A percentile compares a stretch with the other conserved stretches of the same genome.
phyloP scores from a whole-genome alignment of 2,113 vertebrate genomes.

The Pelobates fuscus region DNA sequence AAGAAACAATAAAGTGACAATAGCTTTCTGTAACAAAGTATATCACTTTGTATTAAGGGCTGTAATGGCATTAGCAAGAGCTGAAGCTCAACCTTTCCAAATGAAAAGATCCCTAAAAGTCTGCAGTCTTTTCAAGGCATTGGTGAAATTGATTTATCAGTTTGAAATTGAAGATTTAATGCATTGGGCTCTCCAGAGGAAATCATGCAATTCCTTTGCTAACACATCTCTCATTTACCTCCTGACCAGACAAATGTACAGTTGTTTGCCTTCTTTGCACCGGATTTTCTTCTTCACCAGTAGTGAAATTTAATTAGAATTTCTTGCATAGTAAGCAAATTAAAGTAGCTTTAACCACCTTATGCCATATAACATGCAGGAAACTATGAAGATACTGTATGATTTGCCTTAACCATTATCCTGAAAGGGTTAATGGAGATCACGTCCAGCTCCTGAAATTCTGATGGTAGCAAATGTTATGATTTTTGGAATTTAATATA shows the following conservation, averaged over 20 bases:
- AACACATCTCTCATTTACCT: constrained; percentile 55
- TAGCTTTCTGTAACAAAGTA: constrained; percentile 48
- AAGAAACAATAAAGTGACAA: constrained; percentile 40
- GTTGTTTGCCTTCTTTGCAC: constrained; percentile 53
- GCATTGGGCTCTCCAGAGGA: constrained; percentile 57
- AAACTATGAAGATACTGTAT: too few relatives aligned
- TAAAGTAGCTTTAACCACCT: too few relatives aligned
- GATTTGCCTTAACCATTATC: too few relatives aligned
- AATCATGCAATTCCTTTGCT: constrained; percentile 53
- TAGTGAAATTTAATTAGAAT: constrained; percentile 62
- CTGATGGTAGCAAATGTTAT: too few relatives aligned
- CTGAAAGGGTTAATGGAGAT: too few relatives aligned
- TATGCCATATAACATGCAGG: too few relatives aligned
- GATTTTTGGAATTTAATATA: too few relatives aligned
- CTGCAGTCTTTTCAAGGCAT: constrained; percentile 46
- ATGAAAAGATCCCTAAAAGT: constrained; percentile 52
- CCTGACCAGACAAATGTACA: constrained; percentile 49
- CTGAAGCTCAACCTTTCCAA: constrained; percentile 55
- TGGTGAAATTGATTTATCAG: constrained; percentile 47
- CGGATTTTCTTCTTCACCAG: constrained; percentile 52
- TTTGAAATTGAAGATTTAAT: constrained; percentile 48
- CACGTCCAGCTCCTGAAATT: too few relatives aligned
- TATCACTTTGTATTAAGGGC: constrained; percentile 54
- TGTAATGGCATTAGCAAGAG: constrained; percentile 54
- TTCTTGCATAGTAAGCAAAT: too few relatives aligned